Evolutionary conservation across 1,140 invertebrate species (phyloP).

Genomic region (Micrasema longulum): DNA sequence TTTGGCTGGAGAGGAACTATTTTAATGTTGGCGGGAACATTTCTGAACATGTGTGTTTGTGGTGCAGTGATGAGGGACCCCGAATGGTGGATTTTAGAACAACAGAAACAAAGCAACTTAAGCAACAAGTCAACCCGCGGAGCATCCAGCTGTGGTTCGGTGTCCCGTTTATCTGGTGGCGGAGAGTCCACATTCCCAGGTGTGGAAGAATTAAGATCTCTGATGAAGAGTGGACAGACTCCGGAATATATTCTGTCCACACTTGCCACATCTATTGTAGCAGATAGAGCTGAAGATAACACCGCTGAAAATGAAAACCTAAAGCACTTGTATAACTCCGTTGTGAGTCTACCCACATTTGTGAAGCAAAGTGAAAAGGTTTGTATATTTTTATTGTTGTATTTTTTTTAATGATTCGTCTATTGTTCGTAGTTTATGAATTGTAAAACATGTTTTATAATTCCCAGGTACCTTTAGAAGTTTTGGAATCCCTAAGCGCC

Average conservation of each 20-base stretch:
- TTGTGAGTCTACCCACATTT: conserved; percentile 81
- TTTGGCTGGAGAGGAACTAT: conserved; percentile 91
- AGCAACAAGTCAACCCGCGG: conserved; percentile 59
- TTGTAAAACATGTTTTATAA: background rate
- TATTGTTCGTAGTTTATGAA: too few relatives aligned
- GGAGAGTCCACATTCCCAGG: conserved; percentile 71
- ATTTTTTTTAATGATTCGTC: conserved; percentile 3
- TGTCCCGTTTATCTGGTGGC: conserved; percentile 64
- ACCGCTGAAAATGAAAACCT: conserved; percentile 61
- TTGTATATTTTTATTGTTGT: conserved; percentile 41
- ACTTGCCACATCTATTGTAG: conserved; percentile 69
- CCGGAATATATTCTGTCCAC: conserved; percentile 76
- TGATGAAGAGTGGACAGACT: conserved; percentile 74
- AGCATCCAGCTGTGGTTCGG: conserved; percentile 65
- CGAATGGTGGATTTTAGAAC: conserved; percentile 79
- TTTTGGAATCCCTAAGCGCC: conserved; percentile 72
- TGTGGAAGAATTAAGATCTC: conserved; percentile 74
- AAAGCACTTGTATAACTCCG: conserved; percentile 67
- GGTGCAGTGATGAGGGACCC: conserved; percentile 90
- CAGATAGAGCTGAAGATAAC: conserved; percentile 58
- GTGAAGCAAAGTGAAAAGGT: conserved; percentile 77
- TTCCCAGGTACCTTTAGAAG: conserved; percentile 72
- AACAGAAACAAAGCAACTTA: conserved; percentile 63
- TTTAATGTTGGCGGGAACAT: conserved; percentile 83
- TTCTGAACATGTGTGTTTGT: conserved; percentile 90